Evolutionary conservation across 2,888 invertebrate species (phyloP).

Genomic region (Tryphoninae sp.): DNA sequence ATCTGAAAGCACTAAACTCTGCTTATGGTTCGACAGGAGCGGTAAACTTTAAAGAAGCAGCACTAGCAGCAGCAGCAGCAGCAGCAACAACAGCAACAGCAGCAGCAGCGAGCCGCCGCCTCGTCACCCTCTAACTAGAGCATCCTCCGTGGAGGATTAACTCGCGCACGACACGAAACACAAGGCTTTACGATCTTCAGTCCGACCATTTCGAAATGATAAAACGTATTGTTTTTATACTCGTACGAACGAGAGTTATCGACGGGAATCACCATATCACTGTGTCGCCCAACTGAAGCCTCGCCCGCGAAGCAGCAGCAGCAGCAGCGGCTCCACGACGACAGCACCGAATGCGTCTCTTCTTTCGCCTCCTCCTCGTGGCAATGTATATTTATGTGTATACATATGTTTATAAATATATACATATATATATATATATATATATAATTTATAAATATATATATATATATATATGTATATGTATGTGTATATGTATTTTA

Average conservation of each 20-base stretch:
- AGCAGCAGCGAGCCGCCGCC: slow-evolving; percentile 59
- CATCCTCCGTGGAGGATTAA: slow-evolving; percentile 57
- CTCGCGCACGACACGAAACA: slow-evolving; percentile 47
- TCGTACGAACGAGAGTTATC: slow-evolving; percentile 20
- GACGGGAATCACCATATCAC: slow-evolving; percentile 47
- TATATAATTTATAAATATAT: slow-evolving; percentile 5
- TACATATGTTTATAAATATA: not conserved
- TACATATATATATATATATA: slow-evolving; percentile 10
- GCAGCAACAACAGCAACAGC: slow-evolving; percentile 15
- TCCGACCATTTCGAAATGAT: slow-evolving; percentile 28
- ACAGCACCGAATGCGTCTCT: slow-evolving; percentile 5
- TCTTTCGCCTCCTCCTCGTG: slow-evolving; percentile 14
- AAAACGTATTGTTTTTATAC: not conserved
- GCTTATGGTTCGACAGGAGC: not conserved
- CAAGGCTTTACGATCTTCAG: slow-evolving; percentile 27
- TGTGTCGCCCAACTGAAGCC: slow-evolving; percentile 9
- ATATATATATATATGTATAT: slow-evolving; percentile 1
- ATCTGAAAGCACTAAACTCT: too few relatives aligned
- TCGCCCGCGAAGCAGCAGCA: slow-evolving; percentile 45
- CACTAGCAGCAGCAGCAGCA: slow-evolving; percentile 4
- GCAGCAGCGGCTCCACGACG: not conserved
- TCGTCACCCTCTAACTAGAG: slow-evolving; percentile 60
- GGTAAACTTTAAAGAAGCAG: not conserved
- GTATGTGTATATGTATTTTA: slow-evolving; percentile 5
- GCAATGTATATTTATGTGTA: slow-evolving; percentile 1